Base-by-base conservation (phyloP, 2,113 vertebrate species). In the Cephalopholis sonnerati region DNA sequence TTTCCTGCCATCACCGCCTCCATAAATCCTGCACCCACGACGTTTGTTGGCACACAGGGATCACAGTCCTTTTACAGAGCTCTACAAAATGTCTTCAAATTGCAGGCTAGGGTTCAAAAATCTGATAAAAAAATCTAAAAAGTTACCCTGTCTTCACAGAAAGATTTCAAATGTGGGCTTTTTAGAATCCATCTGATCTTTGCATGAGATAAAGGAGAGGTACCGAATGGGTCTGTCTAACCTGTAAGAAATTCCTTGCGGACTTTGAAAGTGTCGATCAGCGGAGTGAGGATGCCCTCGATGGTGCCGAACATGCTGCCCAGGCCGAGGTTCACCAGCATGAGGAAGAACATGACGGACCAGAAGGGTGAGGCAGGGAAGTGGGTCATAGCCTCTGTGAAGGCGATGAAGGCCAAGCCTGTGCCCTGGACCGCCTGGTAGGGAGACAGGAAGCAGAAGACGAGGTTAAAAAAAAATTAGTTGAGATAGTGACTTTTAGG, bases 261-360 rank as follows among this genome's bases (percentile, higher is more conserved):
- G 85, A 98, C 93, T 96, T 98, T 99, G 91, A 99, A 98, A 1
- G 97, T 97, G 88, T 99, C 98, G 22, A 99, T 96, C 41, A 98
- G 91, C 3, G 98, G 98, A 0, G 98, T 99, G 81, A 98, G 97
- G 84, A 99, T 99, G 16, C 98, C 98, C 95, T 99, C 98, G 50
- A 99, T 98, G 77, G 97, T 98, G 81, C 98, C 98, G 83, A 99
- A 99, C 98, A 99, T 99, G 92, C 98, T 99, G 82, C 98, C 98
- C 39, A 99, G 96, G 18, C 98, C 98, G 50, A 99, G 83, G 90
- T 99, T 99, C 20, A 99, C 93, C 87, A 99, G 85, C 98, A 99
- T 99, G 78, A 99, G 97, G 91, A 99, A 99, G 92, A 99, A 99
- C 97, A 99, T 97, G 78, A 99, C 98, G 3, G 98, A 99, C 98